Evolutionary conservation across 1,140 invertebrate species (phyloP), one percentile per base, ranked within the genome.

Genomic region (Drosophila hydei): DNA sequence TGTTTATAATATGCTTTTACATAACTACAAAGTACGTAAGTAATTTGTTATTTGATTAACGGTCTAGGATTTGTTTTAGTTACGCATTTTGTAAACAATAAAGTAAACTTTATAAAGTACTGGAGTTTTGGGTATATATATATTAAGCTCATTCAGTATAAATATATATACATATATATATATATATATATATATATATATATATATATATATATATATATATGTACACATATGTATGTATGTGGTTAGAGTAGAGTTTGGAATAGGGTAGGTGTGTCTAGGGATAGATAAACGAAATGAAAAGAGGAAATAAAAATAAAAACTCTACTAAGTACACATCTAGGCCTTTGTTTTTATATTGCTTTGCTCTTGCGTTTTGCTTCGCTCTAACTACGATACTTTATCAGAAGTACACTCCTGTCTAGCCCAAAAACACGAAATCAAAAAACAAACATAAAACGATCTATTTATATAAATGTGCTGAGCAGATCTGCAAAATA

Each of bases 141-240:
- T 64, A 87, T 75, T 87, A 87, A 87, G 81, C 81, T 87, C 81
- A 87, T 87, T 87, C 68, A 87, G 81, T 42, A n/a, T 33, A 8
- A 33, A 6, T 8, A 33, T 8, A 9, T 87, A 80, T 77, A 85
- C 65, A 81, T 12, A 80, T 77, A 84, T 65, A 73, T 19, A 27
- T 64, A 42, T 3, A 18, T 58, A 36, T 38, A 16, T 18, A 16
- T 60, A 52, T 45, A 52, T 27, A 60, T 16, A 19, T 9, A 43
- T 14, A 45, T 19, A 47, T 38, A 50, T 48, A 33, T 42, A 25
- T 27, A 23, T 5, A 63, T 62, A 45, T 69, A 73, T 63, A 62
- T 42, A 76, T 55, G 60, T 77, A 72, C 59, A 47, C 40, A 18
- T 64, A 42, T 56, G 42, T 67, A 33, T 33, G 14, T 25, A 12